Evolutionary conservation across 2,888 invertebrate genomes (phyloP).

Genomic region (Lithodes maja): DNA sequence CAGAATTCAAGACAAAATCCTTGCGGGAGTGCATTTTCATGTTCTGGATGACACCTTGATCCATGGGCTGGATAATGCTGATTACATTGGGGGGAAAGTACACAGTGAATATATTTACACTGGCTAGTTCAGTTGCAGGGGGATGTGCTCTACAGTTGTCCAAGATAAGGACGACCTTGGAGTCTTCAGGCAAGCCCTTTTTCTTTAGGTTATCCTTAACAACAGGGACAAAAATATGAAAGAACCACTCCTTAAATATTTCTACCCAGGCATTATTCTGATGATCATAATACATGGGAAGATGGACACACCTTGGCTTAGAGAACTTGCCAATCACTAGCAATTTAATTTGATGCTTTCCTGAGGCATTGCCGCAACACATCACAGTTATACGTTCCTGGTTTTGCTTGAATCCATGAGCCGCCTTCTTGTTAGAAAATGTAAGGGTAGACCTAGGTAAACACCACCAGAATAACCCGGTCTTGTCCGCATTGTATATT

Average conservation of each 20-base stretch:
- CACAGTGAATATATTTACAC: not conserved
- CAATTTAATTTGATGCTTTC: not conserved
- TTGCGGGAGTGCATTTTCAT: not conserved
- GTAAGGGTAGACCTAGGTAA: not conserved
- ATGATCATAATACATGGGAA: not conserved
- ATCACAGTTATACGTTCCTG: constrained; percentile 1
- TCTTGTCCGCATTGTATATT: constrained; percentile 7
- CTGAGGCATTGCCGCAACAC: not conserved
- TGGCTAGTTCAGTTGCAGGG: not conserved
- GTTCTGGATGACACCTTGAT: not conserved
- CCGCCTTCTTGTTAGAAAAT: not conserved
- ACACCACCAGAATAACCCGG: not conserved
- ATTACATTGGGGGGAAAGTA: not conserved
- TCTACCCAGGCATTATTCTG: not conserved
- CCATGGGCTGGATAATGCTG: not conserved
- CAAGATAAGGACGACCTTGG: not conserved
- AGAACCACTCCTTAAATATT: not conserved
- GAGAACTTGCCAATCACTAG: not conserved
- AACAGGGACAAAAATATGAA: not conserved
- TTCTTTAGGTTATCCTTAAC: not conserved
- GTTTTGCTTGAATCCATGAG: constrained; percentile 11
- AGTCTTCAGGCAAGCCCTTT: not conserved
- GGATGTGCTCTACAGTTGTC: constrained; percentile 2
- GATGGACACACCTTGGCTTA: not conserved
- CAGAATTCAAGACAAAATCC: not conserved